Base-by-base conservation (phyloP, 2,888 invertebrate species). In the Metellina segmentata region DNA sequence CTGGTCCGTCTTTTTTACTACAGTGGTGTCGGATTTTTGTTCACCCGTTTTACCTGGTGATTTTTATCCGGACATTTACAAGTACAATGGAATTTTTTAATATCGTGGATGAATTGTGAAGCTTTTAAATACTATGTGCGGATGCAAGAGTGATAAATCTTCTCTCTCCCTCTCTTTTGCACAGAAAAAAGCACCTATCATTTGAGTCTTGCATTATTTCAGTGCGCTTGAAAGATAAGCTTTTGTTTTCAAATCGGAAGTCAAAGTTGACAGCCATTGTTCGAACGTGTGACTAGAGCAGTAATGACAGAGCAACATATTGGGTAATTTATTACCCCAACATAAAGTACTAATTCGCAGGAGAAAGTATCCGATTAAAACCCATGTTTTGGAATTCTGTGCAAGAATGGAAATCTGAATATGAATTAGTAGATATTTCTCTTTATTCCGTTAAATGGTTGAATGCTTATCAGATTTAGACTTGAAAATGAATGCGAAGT, bases 211-310 rank as follows among this genome's bases (percentile, higher is more conserved):
- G 79, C 79, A 61, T 79, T 90, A 81, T 85, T 90, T 81, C 78
- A 85, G 16, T 71, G 83, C 51, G 74, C 77, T 75, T 61, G 52
- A 51, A 52, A 86, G 90, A 91, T 91, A 91, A 91, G 90, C 77
- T 49, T 82, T 91, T 91, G 90, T 86, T 81, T 53, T 77, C 16
- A 75, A 86, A 91, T 91, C 86, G 90, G 90, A 91, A 91, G 86
- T 77, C 52, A 74, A 9, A 75, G 82, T 61, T 86, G 86, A 85
- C 77, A 86, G 75, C 69, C 53, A 90, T 91, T 91, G 86, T 91
- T 79, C 77, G 51, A 86, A 91, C 81, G 77, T 86, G 86, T 61
- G 85, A 85, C 86, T 81, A 61, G 20, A 89, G 61, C 51, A 51
- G 81, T 91, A 91, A 91, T 91, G 90, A 91, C 77, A 53, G 71